These are phyloP conservation scores for Edolisoma coerulescens DNA, from an alignment of 2,113 vertebrate genomes.

Conservation along the genomic window DNA sequence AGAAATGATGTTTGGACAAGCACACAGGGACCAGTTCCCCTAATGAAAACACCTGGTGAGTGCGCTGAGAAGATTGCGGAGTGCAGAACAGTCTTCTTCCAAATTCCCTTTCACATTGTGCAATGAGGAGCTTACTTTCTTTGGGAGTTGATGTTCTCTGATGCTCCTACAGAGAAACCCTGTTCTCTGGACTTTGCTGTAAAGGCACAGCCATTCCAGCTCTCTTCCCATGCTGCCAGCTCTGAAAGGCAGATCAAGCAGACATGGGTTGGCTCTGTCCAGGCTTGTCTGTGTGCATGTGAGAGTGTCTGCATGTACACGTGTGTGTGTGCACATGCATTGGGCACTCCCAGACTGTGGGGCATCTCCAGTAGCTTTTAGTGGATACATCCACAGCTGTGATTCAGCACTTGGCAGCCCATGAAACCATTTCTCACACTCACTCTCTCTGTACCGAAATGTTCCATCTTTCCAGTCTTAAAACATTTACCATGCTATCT, in stretches of 20 bases:
- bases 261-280: neutral
- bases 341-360: neutral
- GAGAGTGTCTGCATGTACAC: neutral
- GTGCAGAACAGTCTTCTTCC: neutral
- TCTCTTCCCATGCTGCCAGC: neutral
- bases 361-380: neutral
- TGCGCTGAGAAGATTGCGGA: neutral
- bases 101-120: neutral
- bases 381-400: neutral
- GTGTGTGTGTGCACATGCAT: rapidly evolving
- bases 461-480: neutral
- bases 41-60: neutral
- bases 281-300: neutral
- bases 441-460: rapidly evolving
- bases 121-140: neutral
- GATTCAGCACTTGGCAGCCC: neutral
- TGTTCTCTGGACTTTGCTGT: neutral
- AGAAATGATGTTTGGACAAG: neutral
- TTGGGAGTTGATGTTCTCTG: neutral
- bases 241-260: neutral
- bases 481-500: neutral
- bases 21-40: neutral
- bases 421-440: neutral
- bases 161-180: neutral
- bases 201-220: neutral